Percentiles rank a stretch among this genome's conserved stretches.
Evolutionary conservation across 2,113 vertebrate species (phyloP).

Genomic region (Montifringilla adamsi): DNA sequence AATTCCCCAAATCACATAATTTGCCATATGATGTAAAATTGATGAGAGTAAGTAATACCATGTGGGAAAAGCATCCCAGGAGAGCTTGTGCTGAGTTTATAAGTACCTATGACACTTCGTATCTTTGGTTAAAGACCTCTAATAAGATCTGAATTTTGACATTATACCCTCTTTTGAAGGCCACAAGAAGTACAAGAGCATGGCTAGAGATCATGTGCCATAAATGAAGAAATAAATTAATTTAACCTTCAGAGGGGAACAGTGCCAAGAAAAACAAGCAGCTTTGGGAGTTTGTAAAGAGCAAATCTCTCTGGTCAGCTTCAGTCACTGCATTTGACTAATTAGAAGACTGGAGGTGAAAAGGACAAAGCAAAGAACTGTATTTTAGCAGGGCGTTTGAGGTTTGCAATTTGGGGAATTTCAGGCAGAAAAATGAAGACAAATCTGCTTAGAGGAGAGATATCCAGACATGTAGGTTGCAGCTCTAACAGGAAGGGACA

Average conservation of each 20-base stretch:
- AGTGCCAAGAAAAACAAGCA: slow-evolving; percentile 7
- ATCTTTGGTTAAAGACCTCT: slow-evolving; percentile 1
- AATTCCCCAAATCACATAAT: not conserved
- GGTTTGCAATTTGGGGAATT: not conserved
- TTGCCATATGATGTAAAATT: slow-evolving; percentile 6
- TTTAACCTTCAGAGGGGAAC: not conserved
- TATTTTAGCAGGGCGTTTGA: not conserved
- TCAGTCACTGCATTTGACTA: not conserved
- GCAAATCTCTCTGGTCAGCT: not conserved
- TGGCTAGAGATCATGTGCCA: not conserved
- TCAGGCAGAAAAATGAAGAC: not conserved
- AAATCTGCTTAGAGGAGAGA: not conserved
- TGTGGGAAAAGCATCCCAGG: not conserved
- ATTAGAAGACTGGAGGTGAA: not conserved
- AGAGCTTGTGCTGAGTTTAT: not conserved
- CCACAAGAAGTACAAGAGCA: not conserved
- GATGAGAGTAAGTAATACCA: not conserved
- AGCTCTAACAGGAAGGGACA: not conserved
- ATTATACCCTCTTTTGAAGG: not conserved
- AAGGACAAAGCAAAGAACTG: not conserved
- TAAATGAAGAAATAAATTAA: slow-evolving; percentile 5
- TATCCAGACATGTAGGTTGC: not conserved
- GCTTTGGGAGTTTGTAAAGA: not conserved
- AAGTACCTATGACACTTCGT: not conserved
- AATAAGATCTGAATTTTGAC: not conserved